Base-by-base conservation (phyloP, 2,888 invertebrate species). In the Protonemura montana region DNA sequence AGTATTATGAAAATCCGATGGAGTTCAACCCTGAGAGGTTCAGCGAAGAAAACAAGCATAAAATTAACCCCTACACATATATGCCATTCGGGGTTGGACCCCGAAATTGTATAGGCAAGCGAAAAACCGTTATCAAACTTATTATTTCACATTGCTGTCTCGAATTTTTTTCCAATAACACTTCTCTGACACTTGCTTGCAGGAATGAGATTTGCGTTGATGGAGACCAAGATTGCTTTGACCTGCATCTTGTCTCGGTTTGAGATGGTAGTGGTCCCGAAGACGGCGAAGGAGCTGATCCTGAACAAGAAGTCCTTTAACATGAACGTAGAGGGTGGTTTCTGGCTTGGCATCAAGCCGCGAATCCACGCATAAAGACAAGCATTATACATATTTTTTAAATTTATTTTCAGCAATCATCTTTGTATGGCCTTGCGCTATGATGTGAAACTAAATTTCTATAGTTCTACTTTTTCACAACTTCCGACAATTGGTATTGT, bases 81-180 rank as follows among this genome's bases (percentile, higher is more conserved):
- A 26, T 84, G 13, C 84, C 84, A 7, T 84, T 84, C n/a, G 84
- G 84, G 28, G 59, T 59, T 27, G 84, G 84, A 84, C 84, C 84
- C 0, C 59, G 84, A 3, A 76, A 42, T 28, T 83, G 83, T 21
- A 42, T 83, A 27, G 83, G 83, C 41, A 59, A 41, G 83, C n/a
- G n/a, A n/a, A 7, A 42, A 1, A 28, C 16, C 13, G 16, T 35
- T 35, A 35, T 35, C 35, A 25, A n/a, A 6, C 27, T 28, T 6
- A 6, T 35, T 35, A 10, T 35, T 35, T 35, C 35, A 35, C 35
- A 6, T 78, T 78, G 1, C 78, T 78, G 7, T 78, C 21, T 28
- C 7, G 16, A 7, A 59, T 21, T 59, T 59, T 21, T 2, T 59
- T 59, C 21, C 59, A 10, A 7, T 59, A 59, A 21, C 59, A 59